phyloP scores from a whole-genome alignment of 2,113 vertebrate species.

The Galemys pyrenaicus region DNA sequence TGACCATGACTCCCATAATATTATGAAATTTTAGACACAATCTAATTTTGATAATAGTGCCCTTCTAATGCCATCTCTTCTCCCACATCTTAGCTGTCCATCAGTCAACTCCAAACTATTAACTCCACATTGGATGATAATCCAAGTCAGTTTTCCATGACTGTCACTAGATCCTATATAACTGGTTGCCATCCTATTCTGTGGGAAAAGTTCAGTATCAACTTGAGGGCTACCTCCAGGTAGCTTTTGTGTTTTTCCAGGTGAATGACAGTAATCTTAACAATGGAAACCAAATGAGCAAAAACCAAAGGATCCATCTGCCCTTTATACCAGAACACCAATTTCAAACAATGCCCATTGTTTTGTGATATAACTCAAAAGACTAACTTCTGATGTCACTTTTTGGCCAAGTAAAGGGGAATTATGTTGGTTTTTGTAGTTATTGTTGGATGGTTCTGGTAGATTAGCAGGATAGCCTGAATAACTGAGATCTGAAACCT shows the following conservation, averaged over 20 bases:
- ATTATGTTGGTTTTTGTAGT: not conserved
- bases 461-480: not conserved
- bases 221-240: not conserved
- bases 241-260: not conserved
- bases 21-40: not conserved
- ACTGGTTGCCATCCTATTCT: not conserved
- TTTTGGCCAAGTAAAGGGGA: not conserved
- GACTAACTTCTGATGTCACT: not conserved
- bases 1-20: not conserved
- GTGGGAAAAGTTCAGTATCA: not conserved
- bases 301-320: not conserved
- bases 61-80: not conserved
- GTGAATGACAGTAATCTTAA: not conserved
- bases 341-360: not conserved
- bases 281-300: not conserved
- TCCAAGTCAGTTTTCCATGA: not conserved
- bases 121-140: not conserved
- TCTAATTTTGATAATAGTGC: not conserved
- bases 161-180: not conserved
- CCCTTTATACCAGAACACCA: not conserved
- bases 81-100: not conserved
- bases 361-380: not conserved
- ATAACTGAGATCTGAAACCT: not conserved
- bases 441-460: not conserved
- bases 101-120: not conserved